A percentile compares a stretch with the other conserved stretches of the same genome.
Conservation (phyloP, 1,140 invertebrate species). For the Anastrepha obliqua region DNA sequence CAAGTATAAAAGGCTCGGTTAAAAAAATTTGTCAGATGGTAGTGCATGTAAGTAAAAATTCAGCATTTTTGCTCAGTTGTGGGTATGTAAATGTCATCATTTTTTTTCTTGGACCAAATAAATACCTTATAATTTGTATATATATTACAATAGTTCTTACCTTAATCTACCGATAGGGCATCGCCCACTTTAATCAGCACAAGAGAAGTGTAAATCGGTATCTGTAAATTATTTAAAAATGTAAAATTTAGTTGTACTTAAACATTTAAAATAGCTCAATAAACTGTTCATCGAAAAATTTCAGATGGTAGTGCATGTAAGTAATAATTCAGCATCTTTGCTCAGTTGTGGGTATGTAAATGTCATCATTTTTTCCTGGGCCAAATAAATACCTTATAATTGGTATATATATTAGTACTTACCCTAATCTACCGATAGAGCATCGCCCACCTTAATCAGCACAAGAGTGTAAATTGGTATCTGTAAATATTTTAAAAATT, state of each 20-base stretch:
- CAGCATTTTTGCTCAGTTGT: conserved; percentile 44
- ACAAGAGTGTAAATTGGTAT: too few relatives aligned
- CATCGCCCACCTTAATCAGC: too few relatives aligned
- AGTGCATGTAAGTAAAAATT: conserved; percentile 61
- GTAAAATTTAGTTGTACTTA: neutral
- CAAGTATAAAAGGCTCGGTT: conserved; percentile 47
- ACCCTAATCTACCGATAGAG: too few relatives aligned
- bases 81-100: conserved; percentile 63
- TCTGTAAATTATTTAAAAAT: too few relatives aligned
- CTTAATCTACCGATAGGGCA: too few relatives aligned
- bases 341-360: conserved; percentile 53
- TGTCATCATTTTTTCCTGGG: conserved; percentile 62
- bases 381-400: conserved; percentile 54
- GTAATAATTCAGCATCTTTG: conserved; percentile 58
- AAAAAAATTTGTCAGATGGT: conserved; percentile 63
- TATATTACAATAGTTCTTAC: too few relatives aligned
- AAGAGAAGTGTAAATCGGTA: too few relatives aligned
- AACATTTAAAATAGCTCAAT: neutral
- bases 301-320: conserved; percentile 61
- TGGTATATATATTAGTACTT: too few relatives aligned
- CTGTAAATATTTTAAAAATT: too few relatives aligned
- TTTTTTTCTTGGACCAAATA: conserved; percentile 57
- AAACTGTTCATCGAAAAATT: conserved; percentile 60
- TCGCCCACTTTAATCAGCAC: too few relatives aligned
- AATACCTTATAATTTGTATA: neutral